Percentiles rank a stretch among this genome's conserved stretches.
Conservation (phyloP, 1,140 invertebrate genomes). For the Galendromus occidentalis region DNA sequence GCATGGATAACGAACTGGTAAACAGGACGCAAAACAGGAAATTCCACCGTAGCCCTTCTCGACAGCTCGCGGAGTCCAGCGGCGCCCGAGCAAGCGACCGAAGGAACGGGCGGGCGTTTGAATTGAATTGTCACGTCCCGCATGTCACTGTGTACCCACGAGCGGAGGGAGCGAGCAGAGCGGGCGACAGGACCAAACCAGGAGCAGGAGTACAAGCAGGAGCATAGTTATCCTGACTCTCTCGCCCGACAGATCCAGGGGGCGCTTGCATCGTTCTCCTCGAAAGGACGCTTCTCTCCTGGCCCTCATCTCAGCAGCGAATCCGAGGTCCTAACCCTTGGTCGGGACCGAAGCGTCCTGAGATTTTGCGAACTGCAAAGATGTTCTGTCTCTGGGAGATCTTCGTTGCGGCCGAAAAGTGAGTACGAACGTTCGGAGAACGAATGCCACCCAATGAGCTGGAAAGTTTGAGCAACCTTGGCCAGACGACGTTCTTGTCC, state of each 20-base stretch:
- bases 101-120: not conserved
- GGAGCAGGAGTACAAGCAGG: not conserved
- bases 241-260: not conserved
- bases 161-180: not conserved
- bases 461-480: no score
- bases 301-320: not conserved
- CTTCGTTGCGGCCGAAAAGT: not conserved
- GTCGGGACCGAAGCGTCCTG: not conserved
- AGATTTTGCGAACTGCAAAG: not conserved
- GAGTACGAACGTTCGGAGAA: not conserved
- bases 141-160: constrained; percentile 1
- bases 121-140: constrained; percentile 11
- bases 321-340: constrained; percentile 4
- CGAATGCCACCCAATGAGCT: no score
- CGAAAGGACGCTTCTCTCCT: constrained; percentile 10
- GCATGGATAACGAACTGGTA: constrained; percentile 9
- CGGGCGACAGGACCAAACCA: not conserved
- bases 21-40: not conserved
- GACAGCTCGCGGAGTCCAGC: no score
- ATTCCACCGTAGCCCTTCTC: not conserved
- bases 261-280: not conserved
- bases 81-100: no score
- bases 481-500: no score
- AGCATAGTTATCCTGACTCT: no score
- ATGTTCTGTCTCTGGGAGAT: constrained; percentile 10